Evolutionary conservation across 2,888 invertebrate species (phyloP), one percentile per base, ranked within the genome.

Genomic region (Drosophila differens): DNA sequence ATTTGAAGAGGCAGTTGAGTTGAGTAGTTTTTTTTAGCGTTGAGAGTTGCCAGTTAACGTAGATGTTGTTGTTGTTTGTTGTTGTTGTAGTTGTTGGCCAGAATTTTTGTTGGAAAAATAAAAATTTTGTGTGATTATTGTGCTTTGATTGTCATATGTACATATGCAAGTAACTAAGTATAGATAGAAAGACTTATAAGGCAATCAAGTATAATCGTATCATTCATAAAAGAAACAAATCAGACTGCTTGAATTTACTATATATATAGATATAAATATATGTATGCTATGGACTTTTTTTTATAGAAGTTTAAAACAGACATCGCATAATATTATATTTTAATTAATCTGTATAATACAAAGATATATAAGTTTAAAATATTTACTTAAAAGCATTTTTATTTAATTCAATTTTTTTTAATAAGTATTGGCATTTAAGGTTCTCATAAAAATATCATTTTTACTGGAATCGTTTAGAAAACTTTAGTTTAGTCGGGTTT

Each of bases 1-100:
- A 83, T 73, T 85, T 88, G 88, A 80, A 82, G 90, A 89, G 82
- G 80, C 82, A 82, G 76, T 89, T 75, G 80, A 88, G 78, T 83
- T 85, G 79, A 85, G 73, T 70, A 58, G 64, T 52, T 63, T 83
- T 73, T 78, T 65, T 49, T 75, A 74, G 74, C 77, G 83, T 84
- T 86, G 86, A 68, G 63, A 76, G 82, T 76, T 79, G 76, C 70
- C 74, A 78, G 78, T 78, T 78, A 62, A 54, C 73, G 70, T 76
- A 52, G 76, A 51, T 59, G 60, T 82, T 65, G 75, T 77, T 57
- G 75, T 77, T 53, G 41, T 72, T 72, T 39, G 79, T 73, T 32
- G 67, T 78, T 37, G 52, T 66, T 53, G 61, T 73, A 33, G 81
- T 80, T 70, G 70, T 80, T 76, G 51, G 74, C 88, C 75, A 82